Conservation (phyloP, 2,113 vertebrate genomes). For the Gobiocypris rarus region DNA sequence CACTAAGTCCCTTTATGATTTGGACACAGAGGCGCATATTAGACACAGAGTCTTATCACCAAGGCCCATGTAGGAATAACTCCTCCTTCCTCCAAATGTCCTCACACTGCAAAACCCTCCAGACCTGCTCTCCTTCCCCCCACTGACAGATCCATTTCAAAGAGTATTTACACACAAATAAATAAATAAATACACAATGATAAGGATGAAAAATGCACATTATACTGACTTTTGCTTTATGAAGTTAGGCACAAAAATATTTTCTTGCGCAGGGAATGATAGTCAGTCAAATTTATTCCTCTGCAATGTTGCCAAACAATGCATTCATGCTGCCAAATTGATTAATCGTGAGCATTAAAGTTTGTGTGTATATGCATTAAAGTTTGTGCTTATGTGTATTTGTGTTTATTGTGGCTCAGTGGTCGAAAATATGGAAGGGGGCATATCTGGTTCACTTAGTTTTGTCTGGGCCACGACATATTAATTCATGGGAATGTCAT, state of each 20-base stretch:
- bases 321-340: no score
- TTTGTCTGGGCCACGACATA: no score
- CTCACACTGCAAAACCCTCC: constrained; percentile 41
- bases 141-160: constrained; percentile 29
- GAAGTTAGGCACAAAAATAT: constrained; percentile 30
- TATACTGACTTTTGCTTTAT: constrained; percentile 12
- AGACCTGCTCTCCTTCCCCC: constrained; percentile 6
- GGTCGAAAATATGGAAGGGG: no score
- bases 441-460: no score
- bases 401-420: no score
- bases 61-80: constrained; percentile 43
- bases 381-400: no score
- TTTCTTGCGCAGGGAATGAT: constrained; percentile 3
- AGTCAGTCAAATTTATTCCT: background rate
- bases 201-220: constrained; percentile 41
- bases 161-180: constrained; percentile 46
- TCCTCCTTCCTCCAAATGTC: constrained; percentile 36
- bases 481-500: no score
- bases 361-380: no score
- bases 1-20: constrained; percentile 50
- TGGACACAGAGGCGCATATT: constrained; percentile 46
- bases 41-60: constrained; percentile 48
- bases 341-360: no score
- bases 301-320: background rate
- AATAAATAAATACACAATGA: constrained; percentile 33